A percentile compares a stretch with the other conserved stretches of the same genome.
Conservation (phyloP, 2,888 invertebrate genomes). For the Dasysyrphus tricinctus region DNA sequence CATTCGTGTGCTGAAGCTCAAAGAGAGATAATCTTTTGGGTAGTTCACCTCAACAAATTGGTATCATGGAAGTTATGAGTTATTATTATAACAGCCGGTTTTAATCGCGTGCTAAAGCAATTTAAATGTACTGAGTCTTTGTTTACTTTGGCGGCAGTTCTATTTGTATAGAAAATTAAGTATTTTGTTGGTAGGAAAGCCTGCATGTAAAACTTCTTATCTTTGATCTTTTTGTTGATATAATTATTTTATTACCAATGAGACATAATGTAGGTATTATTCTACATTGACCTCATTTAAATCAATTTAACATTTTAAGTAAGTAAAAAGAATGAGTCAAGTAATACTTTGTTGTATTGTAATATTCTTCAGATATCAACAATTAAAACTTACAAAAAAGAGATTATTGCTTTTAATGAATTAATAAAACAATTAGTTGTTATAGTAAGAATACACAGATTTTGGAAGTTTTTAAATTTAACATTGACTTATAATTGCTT, state of each 20-base stretch:
- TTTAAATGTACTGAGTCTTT: slow-evolving; percentile 41
- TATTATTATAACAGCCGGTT: slow-evolving; percentile 49
- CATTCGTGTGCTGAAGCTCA: slow-evolving; percentile 41
- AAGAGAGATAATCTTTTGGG: slow-evolving; percentile 50
- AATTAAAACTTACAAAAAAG: no score
- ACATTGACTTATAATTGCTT: no score
- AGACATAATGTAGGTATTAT: slow-evolving; percentile 18
- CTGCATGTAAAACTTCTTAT: slow-evolving; percentile 5
- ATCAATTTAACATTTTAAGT: slow-evolving; percentile 42
- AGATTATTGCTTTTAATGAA: no score
- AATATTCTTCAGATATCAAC: not conserved
- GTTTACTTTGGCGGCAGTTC: slow-evolving; percentile 33
- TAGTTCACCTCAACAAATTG: slow-evolving; percentile 57
- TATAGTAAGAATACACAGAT: no score
- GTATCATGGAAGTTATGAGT: slow-evolving; percentile 57
- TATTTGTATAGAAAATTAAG: not conserved
- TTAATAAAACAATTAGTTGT: no score
- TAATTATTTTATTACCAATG: slow-evolving; percentile 57
- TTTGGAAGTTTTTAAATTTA: no score
- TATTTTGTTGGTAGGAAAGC: not conserved
- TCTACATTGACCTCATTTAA: slow-evolving; percentile 68
- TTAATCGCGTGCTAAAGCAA: slow-evolving; percentile 64
- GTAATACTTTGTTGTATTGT: not conserved
- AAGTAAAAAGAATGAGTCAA: not conserved
- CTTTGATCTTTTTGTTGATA: slow-evolving; percentile 42